Conservation (phyloP, 2,797 vertebrate species). For the Pelodytes ibericus region DNA sequence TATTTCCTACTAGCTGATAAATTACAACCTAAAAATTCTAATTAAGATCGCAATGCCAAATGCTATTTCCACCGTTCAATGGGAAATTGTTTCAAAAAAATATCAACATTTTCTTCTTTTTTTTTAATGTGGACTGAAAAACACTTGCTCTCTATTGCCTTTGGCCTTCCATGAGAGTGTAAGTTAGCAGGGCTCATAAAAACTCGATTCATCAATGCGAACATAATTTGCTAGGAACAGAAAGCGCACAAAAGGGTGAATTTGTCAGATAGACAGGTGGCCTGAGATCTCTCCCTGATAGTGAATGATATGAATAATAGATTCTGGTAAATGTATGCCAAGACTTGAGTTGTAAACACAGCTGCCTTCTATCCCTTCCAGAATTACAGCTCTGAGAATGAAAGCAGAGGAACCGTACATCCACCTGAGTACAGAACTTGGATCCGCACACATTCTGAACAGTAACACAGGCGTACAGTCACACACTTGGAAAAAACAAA, state of each 20-base stretch:
- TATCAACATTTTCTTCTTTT: constrained; percentile 71
- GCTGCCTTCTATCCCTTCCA: constrained; percentile 99
- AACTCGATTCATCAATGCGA: constrained; percentile 99
- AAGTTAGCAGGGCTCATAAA: constrained; percentile 98
- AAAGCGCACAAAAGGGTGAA: constrained; percentile 99
- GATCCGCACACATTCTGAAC: constrained; percentile 67
- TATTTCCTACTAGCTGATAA: constrained; percentile 67
- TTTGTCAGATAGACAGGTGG: constrained; percentile 99
- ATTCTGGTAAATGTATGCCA: constrained; percentile 99
- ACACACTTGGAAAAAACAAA: constrained; percentile 68
- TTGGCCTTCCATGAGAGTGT: constrained; percentile 89
- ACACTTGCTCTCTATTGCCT: constrained; percentile 86
- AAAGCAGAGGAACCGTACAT: constrained; percentile 88
- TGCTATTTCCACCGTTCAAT: constrained; percentile 74
- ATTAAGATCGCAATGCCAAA: constrained; percentile 73
- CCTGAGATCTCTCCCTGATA: constrained; percentile 99
- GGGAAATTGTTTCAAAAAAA: constrained; percentile 75
- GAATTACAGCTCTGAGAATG: constrained; percentile 99
- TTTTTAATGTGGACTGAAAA: constrained; percentile 83
- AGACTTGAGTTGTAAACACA: constrained; percentile 99
- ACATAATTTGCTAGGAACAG: constrained; percentile 99
- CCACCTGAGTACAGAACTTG: constrained; percentile 96
- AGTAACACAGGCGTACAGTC: constrained; percentile 57
- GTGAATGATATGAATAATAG: constrained; percentile 99
- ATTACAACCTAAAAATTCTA: constrained; percentile 75